Evolutionary conservation across 2,888 invertebrate genomes (phyloP), one percentile per base, ranked within the genome.

Genomic region (Pseudoips prasinana): DNA sequence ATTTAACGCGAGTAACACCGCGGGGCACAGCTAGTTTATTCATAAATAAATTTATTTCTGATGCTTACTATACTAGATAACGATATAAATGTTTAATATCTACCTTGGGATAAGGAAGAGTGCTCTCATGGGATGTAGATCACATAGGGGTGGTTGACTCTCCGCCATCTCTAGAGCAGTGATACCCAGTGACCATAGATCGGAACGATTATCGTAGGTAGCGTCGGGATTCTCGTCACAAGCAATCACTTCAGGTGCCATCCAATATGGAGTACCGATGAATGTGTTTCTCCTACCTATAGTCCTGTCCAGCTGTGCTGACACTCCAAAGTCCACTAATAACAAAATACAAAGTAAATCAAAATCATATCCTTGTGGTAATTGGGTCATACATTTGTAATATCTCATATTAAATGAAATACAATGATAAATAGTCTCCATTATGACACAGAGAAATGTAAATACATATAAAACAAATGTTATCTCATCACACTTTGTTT

Each of bases 91-190:
- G 14, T 14, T 14, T 14, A 14, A 14, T 5, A 14, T 5, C 14
- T 11, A 85, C 89, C 89, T 93, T 57, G 99, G 99, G 83, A 99
- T 99, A 65, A 99, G 93, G 89, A 99, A 99, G 57, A 99, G 92
- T 53, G 99, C 99, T 78, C 99, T 92, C 99, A 99, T 99, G 10
- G 99, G 99, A 91, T 99, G 99, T 81, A 99, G 93, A 91, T 99
- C 99, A 90, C 99, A 99, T 39, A 99, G 92, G 22, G 99, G 98
- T 46, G 99, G 99, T 87, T 98, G 98, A 66, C 98, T 98, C 90
- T 99, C 99, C 38, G 99, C 99, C 99, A 99, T 99, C 91, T 99
- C 99, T 49, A 99, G 91, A 30, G 99, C 98, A 38, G 99, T 99
- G 71, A 99, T 99, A 67, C 99, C 96, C 54, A 96, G 90, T 27